Percentiles rank a stretch among this genome's conserved stretches.
Evolutionary conservation across 2,113 vertebrate genomes (phyloP).

Genomic region (Limanda limanda): DNA sequence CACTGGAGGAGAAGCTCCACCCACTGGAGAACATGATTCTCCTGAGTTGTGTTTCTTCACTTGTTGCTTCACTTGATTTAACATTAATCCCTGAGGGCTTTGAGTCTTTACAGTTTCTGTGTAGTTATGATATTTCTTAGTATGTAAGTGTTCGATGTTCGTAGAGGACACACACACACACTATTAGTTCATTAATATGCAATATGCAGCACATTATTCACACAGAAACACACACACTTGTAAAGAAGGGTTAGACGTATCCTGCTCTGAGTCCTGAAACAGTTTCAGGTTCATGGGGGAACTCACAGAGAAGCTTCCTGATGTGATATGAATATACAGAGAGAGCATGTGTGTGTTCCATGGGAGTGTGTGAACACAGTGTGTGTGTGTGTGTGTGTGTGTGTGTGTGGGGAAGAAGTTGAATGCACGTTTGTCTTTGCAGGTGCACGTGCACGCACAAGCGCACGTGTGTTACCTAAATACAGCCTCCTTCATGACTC

Average conservation of each 20-base stretch:
- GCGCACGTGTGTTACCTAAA: no score
- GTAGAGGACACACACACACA: background rate
- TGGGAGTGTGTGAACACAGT: no score
- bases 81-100: no score
- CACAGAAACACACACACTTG: background rate
- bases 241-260: constrained; percentile 52
- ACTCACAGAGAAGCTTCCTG: constrained; percentile 53
- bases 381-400: no score
- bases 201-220: constrained; percentile 55
- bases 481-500: constrained; percentile 26
- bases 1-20: no score
- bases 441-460: no score
- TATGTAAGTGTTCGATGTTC: background rate
- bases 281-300: constrained; percentile 72
- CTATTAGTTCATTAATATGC: constrained; percentile 66
- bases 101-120: background rate
- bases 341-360: background rate
- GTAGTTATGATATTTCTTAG: background rate
- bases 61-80: no score
- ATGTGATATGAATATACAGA: background rate
- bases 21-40: no score
- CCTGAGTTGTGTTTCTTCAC: no score
- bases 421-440: background rate
- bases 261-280: constrained; percentile 60
- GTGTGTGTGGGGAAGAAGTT: no score